phyloP scores from a whole-genome alignment of 2,797 vertebrate genomes.

The Eulemur mongoz region DNA sequence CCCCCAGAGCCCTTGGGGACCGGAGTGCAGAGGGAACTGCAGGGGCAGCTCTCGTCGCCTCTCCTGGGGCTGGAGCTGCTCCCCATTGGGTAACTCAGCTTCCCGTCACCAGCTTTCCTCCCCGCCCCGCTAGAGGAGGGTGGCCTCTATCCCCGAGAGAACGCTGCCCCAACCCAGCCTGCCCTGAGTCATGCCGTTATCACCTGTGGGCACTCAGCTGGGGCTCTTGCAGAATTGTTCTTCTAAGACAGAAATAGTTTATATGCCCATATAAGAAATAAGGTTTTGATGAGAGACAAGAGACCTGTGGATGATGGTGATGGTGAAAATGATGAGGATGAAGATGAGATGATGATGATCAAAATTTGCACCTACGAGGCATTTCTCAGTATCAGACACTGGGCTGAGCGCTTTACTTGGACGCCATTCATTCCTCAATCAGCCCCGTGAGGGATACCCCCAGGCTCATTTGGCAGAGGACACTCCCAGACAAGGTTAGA shows the following conservation, averaged over 20 bases:
- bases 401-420: not conserved
- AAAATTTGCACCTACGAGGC: not conserved
- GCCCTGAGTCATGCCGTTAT: fast-evolving
- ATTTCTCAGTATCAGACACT: not conserved
- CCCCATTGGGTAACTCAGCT: not conserved
- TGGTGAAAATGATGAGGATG: not conserved
- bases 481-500: not conserved
- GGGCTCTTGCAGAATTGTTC: not conserved
- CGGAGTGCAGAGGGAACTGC: fast-evolving
- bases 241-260: not conserved
- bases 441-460: not conserved
- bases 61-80: not conserved
- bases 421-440: too few relatives aligned
- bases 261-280: not conserved
- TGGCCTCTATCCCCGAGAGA: not conserved
- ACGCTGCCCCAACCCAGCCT: too few relatives aligned
- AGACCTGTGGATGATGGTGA: not conserved
- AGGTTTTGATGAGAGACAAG: not conserved
- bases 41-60: not conserved
- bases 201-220: fast-evolving
- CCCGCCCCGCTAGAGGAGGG: too few relatives aligned
- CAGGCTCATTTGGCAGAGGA: not conserved
- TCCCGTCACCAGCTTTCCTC: too few relatives aligned
- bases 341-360: not conserved
- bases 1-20: not conserved